Evolutionary conservation across 2,888 invertebrate genomes (phyloP).

Genomic region (Metellina segmentata): DNA sequence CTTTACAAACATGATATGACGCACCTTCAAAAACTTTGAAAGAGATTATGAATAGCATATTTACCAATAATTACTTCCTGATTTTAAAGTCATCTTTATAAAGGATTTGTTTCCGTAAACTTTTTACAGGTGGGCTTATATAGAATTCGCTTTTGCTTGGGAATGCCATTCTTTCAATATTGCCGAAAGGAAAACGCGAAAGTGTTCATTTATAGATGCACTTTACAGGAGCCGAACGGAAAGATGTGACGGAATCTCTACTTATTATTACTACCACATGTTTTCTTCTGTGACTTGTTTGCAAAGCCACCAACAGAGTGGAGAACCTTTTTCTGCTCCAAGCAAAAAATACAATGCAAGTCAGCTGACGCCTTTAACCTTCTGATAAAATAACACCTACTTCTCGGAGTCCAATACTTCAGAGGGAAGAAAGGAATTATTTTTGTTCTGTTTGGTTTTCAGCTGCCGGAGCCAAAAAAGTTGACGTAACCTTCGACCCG

Average conservation of each 20-base stretch:
- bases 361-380: neutral
- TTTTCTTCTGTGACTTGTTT: neutral
- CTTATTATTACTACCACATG: neutral
- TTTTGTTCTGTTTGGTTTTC: constrained; percentile 56
- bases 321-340: neutral
- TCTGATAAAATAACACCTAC: constrained; percentile 45
- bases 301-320: constrained; percentile 23
- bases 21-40: no score
- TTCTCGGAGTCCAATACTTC: constrained; percentile 44
- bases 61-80: no score
- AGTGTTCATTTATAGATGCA: neutral
- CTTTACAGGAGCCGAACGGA: neutral
- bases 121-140: no score
- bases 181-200: neutral
- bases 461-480: constrained; percentile 40
- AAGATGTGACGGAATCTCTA: neutral
- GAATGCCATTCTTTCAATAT: neutral
- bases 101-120: no score
- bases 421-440: constrained; percentile 44
- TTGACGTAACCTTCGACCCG: constrained; percentile 68
- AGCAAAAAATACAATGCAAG: neutral
- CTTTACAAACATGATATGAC: no score
- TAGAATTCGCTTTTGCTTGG: neutral
- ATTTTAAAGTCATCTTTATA: no score
- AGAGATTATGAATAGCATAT: no score